These are phyloP conservation scores for Chaunax sp. DNA, from an alignment of 2,797 vertebrate genomes.

Conservation along the genomic window DNA sequence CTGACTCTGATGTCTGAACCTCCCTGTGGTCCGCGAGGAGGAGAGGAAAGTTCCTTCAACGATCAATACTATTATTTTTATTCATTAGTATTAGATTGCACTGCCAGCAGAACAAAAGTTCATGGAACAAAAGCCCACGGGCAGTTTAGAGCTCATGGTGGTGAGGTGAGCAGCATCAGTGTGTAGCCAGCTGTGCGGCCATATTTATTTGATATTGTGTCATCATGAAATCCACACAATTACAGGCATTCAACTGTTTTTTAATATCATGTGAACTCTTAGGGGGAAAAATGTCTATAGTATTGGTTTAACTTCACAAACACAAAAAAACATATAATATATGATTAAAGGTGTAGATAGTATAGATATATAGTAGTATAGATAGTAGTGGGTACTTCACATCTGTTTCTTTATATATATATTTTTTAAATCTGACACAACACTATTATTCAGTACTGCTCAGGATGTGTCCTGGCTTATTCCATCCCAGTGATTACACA, in stretches of 20 bases:
- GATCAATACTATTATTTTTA: conserved; percentile 36
- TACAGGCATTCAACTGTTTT: neutral
- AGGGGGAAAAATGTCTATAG: no score
- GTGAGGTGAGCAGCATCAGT: neutral
- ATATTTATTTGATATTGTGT: neutral
- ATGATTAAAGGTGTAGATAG: no score
- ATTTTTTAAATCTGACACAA: no score
- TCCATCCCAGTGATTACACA: conserved; percentile 22
- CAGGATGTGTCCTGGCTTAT: no score
- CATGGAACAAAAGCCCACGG: conserved; percentile 3
- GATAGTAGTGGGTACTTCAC: no score
- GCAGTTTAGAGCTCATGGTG: neutral
- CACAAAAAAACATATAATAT: no score
- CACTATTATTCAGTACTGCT: conserved; percentile 24
- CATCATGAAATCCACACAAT: neutral
- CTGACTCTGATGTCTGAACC: conserved; percentile 23
- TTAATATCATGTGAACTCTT: neutral
- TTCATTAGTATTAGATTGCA: conserved; percentile 18
- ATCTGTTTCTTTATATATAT: neutral
- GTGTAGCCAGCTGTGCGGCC: no score
- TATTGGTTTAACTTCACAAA: no score
- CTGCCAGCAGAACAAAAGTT: conserved; percentile 3
- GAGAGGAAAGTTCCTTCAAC: conserved; percentile 2
- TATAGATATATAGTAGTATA: no score
- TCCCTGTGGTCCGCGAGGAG: neutral